phyloP scores from a whole-genome alignment of 2,113 vertebrate genomes.

The Circaetus gallicus region DNA sequence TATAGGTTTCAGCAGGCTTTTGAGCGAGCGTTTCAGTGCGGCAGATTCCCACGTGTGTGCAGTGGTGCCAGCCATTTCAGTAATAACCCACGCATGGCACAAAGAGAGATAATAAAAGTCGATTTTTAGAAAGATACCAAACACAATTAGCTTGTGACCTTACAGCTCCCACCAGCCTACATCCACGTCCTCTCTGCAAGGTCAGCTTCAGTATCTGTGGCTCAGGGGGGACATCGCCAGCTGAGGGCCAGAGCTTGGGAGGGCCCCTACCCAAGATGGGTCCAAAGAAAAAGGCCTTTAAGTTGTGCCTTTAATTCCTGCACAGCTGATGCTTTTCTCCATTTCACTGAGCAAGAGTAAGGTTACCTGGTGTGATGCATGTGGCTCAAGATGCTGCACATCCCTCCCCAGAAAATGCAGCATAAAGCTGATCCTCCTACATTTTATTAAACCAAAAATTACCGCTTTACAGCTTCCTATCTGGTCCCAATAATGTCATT shows the following conservation, averaged over 20 bases:
- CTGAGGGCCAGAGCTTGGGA: rapidly evolving
- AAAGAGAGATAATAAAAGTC: neutral
- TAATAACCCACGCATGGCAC: neutral
- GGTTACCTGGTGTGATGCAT: neutral
- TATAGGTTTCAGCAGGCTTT: neutral
- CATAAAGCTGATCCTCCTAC: constrained; percentile 26
- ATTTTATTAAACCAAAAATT: constrained; percentile 47
- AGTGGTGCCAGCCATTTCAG: neutral
- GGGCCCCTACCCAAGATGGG: neutral
- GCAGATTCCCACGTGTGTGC: rapidly evolving
- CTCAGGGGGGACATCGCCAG: neutral
- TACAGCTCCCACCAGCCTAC: neutral
- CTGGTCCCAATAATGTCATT: neutral
- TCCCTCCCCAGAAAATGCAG: constrained; percentile 42
- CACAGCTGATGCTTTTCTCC: constrained; percentile 46
- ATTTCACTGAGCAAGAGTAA: constrained; percentile 42
- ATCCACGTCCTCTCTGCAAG: neutral
- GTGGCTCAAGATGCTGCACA: neutral
- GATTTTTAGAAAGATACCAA: neutral
- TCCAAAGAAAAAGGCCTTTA: neutral
- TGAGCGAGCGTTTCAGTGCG: neutral
- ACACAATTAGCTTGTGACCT: neutral
- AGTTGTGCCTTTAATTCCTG: neutral
- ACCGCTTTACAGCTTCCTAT: constrained; percentile 14
- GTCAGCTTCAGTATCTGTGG: rapidly evolving